phyloP scores from a whole-genome alignment of 2,113 vertebrate species.

The Psammodynastes pulverulentus region DNA sequence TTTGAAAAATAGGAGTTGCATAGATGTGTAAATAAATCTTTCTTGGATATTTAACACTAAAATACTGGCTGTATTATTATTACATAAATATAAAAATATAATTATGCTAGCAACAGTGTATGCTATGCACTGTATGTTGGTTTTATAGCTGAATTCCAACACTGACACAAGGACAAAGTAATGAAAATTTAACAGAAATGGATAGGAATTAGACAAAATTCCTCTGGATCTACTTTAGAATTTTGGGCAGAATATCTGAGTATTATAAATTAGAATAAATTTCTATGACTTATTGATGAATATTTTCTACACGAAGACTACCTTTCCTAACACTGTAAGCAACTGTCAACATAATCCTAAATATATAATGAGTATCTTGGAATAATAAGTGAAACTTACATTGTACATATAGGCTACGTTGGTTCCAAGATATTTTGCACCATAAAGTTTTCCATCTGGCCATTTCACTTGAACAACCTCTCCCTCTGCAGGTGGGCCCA shows the following conservation, averaged over 20 bases:
- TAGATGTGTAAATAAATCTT: not conserved
- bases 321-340: not conserved
- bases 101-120: not conserved
- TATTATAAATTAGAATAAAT: conserved; percentile 44
- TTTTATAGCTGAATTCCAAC: not conserved
- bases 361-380: not conserved
- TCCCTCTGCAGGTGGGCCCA: conserved; percentile 89
- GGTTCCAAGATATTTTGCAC: conserved; percentile 90
- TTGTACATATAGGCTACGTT: conserved; percentile 90
- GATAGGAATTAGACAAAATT: not conserved
- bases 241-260: conserved; percentile 30
- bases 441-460: conserved; percentile 93
- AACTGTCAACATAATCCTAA: not conserved
- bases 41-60: not conserved
- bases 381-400: conserved; percentile 68
- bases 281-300: conserved; percentile 36
- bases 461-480: conserved; percentile 94
- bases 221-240: not conserved
- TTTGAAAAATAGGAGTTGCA: not conserved
- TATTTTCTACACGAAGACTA: conserved; percentile 10
- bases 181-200: not conserved
- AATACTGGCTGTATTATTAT: not conserved
- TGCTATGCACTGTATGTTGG: not conserved
- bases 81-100: not conserved
- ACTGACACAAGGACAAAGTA: not conserved